Evolutionary conservation across 2,888 invertebrate genomes (phyloP).

Genomic region (Eupithecia insigniata): DNA sequence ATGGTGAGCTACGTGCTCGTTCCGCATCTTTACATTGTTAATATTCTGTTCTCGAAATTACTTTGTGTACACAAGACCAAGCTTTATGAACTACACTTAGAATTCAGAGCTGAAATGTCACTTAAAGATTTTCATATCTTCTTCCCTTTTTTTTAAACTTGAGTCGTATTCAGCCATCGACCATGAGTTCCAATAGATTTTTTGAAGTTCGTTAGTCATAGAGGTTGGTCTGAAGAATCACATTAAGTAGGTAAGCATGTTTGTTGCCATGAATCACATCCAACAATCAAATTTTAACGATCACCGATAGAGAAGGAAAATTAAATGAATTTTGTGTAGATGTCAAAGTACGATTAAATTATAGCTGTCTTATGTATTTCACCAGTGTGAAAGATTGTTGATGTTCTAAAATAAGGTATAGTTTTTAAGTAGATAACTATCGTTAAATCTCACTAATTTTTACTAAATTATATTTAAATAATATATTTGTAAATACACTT

Average conservation of each 20-base stretch:
- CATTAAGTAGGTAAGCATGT: constrained; percentile 43
- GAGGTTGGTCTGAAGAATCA: neutral
- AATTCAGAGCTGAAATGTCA: neutral
- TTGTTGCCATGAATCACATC: constrained; percentile 49
- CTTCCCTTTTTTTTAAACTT: neutral
- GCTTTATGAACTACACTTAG: constrained; percentile 9
- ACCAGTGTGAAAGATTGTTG: constrained; percentile 81
- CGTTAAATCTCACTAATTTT: constrained; percentile 84
- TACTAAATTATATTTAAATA: constrained; percentile 85
- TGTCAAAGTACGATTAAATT: constrained; percentile 59
- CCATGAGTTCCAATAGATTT: neutral
- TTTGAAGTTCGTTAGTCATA: neutral
- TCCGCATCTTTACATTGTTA: constrained; percentile 57
- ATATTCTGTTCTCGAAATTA: constrained; percentile 26
- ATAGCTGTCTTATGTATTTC: constrained; percentile 75
- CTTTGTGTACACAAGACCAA: neutral
- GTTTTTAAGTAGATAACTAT: constrained; percentile 74
- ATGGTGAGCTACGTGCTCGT: constrained; percentile 43
- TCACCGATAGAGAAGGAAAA: constrained; percentile 66
- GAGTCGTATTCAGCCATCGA: neutral
- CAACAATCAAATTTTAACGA: constrained; percentile 61
- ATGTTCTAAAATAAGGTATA: constrained; percentile 79
- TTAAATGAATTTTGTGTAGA: constrained; percentile 71
- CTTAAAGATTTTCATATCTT: neutral
- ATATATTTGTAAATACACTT: constrained; percentile 85